Evolutionary conservation across 1,140 invertebrate species (phyloP).

Genomic region (Cyclina sinensis): DNA sequence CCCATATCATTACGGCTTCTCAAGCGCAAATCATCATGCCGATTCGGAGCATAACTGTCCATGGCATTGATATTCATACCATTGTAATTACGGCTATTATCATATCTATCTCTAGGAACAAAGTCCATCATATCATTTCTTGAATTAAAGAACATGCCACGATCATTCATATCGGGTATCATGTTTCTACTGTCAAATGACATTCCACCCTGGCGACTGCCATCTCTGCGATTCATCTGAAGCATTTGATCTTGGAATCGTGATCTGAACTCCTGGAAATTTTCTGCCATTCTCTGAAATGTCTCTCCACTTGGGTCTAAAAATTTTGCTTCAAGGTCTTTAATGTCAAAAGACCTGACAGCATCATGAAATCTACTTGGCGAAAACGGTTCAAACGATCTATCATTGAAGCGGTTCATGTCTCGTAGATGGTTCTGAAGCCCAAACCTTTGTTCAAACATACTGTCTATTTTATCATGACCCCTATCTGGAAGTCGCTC

Average conservation of each 20-base stretch:
- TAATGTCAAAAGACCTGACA: conserved; percentile 51
- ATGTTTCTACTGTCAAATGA: conserved; percentile 49
- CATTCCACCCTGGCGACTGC: conserved; percentile 30
- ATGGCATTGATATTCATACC: conserved; percentile 58
- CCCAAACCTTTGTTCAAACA: conserved; percentile 60
- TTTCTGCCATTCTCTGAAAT: conserved; percentile 65
- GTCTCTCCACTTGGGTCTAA: conserved; percentile 57
- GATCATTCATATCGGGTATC: conserved; percentile 58
- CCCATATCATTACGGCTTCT: conserved; percentile 58
- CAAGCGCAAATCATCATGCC: conserved; percentile 33
- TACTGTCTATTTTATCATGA: conserved; percentile 50
- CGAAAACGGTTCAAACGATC: conserved; percentile 61
- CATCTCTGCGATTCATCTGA: conserved; percentile 42
- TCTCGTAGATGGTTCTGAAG: conserved; percentile 57
- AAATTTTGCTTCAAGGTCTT: conserved; percentile 46
- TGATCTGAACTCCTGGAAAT: conserved; percentile 60
- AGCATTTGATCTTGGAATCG: conserved; percentile 66
- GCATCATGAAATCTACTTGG: conserved; percentile 55
- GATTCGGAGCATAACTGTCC: conserved; percentile 34
- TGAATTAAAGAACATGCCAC: conserved; percentile 47
- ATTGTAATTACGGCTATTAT: conserved; percentile 56
- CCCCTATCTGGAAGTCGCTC: conserved; percentile 46
- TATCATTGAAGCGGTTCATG: conserved; percentile 52
- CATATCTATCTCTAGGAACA: conserved; percentile 40
- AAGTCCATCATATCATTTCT: conserved; percentile 52